A percentile compares a stretch with the other conserved stretches of the same genome.
phyloP scores from a whole-genome alignment of 2,797 vertebrate genomes.

The Cyclura pinguis region DNA sequence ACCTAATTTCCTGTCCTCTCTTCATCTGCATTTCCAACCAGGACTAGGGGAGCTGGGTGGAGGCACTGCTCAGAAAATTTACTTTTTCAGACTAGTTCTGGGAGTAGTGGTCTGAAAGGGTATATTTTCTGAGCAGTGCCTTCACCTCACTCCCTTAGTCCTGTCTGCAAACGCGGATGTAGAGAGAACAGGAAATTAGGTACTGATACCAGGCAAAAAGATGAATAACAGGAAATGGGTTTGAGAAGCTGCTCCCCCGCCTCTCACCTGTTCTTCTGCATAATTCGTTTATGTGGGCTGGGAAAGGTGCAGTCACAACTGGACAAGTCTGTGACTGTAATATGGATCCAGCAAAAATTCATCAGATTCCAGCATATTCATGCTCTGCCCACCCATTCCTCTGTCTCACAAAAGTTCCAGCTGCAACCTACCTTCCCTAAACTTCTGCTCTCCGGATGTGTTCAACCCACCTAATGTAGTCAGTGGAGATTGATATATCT shows the following conservation, averaged over 20 bases:
- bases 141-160: background rate
- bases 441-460: background rate
- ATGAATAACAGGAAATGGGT: conserved; percentile 44
- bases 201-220: background rate
- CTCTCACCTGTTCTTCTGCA: background rate
- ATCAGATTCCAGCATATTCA: background rate
- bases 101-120: background rate
- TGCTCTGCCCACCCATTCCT: background rate
- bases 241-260: background rate
- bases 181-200: conserved; percentile 28
- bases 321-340: background rate
- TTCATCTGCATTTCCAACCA: background rate
- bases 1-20: conserved; percentile 28
- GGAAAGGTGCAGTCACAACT: background rate
- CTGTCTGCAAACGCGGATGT: background rate
- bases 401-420: background rate
- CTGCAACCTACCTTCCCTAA: background rate
- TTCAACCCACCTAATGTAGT: background rate
- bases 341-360: background rate
- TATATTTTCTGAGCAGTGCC: background rate
- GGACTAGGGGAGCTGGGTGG: background rate
- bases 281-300: background rate
- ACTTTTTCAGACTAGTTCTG: background rate
- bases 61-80: background rate
- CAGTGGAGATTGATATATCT: background rate